Percentiles rank a stretch among this genome's conserved stretches.
Evolutionary conservation across 2,113 vertebrate genomes (phyloP).

Genomic region (Eclectus roratus): DNA sequence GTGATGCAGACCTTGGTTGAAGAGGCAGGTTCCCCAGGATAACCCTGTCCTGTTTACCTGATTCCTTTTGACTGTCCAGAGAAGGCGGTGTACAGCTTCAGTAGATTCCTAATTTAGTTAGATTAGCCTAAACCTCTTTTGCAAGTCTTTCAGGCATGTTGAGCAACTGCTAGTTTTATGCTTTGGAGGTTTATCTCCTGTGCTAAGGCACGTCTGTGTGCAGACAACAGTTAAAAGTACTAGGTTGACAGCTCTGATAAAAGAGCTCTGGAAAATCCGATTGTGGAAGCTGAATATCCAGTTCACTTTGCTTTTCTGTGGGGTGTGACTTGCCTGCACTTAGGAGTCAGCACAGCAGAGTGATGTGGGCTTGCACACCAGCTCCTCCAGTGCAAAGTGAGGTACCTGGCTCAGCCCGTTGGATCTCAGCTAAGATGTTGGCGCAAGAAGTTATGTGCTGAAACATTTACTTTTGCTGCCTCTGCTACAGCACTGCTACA

Average conservation of each 20-base stretch:
- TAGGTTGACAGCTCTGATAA: neutral
- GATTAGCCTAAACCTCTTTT: conserved; percentile 27
- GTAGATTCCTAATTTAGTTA: neutral
- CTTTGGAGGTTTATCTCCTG: neutral
- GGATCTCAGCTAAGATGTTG: neutral
- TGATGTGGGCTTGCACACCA: neutral
- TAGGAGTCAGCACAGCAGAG: neutral
- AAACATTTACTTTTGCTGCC: neutral
- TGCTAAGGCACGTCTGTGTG: neutral
- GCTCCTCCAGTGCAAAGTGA: neutral
- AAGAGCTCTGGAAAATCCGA: neutral
- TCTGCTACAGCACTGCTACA: neutral
- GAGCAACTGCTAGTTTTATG: neutral
- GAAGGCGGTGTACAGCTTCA: neutral
- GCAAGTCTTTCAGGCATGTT: neutral
- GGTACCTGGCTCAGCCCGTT: neutral
- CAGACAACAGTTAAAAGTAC: neutral
- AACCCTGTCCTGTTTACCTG: neutral
- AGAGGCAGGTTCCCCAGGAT: neutral
- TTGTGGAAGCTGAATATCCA: neutral
- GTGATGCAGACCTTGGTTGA: fast-evolving
- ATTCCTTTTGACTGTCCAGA: neutral
- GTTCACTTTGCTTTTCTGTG: neutral
- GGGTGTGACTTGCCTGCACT: neutral
- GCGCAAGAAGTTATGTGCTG: neutral